phyloP scores from a whole-genome alignment of 2,888 invertebrate species.

The Lasioglossum malachurum region DNA sequence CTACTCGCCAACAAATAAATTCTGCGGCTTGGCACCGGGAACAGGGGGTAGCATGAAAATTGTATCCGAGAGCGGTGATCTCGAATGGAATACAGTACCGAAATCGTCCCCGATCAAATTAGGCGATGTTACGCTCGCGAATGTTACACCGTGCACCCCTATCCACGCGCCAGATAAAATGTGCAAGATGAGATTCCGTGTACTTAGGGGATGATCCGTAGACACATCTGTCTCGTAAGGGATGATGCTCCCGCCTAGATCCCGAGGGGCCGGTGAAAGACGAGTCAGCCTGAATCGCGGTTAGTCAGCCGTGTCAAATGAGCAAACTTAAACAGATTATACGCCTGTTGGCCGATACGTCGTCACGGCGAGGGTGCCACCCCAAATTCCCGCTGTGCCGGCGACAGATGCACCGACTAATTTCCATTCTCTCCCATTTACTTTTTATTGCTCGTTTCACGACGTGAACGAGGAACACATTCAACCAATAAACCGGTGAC shows the following conservation, averaged over 20 bases:
- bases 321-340: constrained; percentile 82
- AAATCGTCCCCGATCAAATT: constrained; percentile 16
- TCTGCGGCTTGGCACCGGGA: constrained; percentile 17
- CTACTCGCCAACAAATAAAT: constrained; percentile 7
- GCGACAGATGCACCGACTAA: constrained; percentile 80
- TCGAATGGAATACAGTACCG: not conserved
- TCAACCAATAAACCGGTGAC: not conserved
- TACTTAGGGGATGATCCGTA: constrained; percentile 74
- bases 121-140: not conserved
- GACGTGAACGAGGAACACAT: constrained; percentile 19
- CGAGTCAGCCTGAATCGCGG: constrained; percentile 67
- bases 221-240: constrained; percentile 79
- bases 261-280: constrained; percentile 48
- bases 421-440: constrained; percentile 59
- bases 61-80: not conserved
- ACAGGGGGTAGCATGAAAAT: not conserved
- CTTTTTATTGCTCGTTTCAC: constrained; percentile 30
- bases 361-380: constrained; percentile 24
- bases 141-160: not conserved
- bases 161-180: constrained; percentile 62
- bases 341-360: constrained; percentile 75
- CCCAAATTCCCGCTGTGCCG: constrained; percentile 18
- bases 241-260: constrained; percentile 65
- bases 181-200: constrained; percentile 68
- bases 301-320: constrained; percentile 81